Conservation (phyloP, 2,113 vertebrate species). For the Deroptyus accipitrinus region DNA sequence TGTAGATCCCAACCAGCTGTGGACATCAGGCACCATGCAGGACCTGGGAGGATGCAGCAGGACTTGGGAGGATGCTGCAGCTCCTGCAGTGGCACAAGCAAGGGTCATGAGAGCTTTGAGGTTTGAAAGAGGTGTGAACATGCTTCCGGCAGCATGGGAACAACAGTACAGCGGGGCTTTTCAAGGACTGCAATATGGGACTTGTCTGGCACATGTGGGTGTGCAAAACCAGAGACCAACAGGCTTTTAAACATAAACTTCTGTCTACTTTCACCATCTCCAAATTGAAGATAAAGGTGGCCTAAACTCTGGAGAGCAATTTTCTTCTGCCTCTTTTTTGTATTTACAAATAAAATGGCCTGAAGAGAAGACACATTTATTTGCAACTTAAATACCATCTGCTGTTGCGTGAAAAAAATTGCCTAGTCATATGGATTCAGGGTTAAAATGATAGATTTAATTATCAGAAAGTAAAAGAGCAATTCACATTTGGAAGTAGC, state of each 20-base stretch:
- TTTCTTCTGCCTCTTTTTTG: not conserved
- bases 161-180: not conserved
- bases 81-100: not conserved
- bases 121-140: not conserved
- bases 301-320: not conserved
- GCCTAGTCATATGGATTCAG: not conserved
- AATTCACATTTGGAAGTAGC: not conserved
- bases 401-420: not conserved
- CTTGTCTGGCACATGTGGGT: rapidly evolving
- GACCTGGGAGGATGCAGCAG: not conserved
- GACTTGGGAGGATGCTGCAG: not conserved
- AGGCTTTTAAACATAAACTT: not conserved
- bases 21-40: rapidly evolving
- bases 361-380: not conserved
- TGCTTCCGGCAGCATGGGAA: rapidly evolving
- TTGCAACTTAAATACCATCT: slow-evolving; percentile 25
- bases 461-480: slow-evolving; percentile 27
- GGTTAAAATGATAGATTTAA: not conserved
- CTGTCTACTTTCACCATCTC: not conserved
- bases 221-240: rapidly evolving
- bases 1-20: rapidly evolving
- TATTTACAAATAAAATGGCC: not conserved
- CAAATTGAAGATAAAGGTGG: not conserved
- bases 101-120: not conserved
- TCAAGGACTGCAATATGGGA: not conserved